phyloP scores from a whole-genome alignment of 2,113 vertebrate genomes.

The Sterrhoptilus dennistouni region DNA sequence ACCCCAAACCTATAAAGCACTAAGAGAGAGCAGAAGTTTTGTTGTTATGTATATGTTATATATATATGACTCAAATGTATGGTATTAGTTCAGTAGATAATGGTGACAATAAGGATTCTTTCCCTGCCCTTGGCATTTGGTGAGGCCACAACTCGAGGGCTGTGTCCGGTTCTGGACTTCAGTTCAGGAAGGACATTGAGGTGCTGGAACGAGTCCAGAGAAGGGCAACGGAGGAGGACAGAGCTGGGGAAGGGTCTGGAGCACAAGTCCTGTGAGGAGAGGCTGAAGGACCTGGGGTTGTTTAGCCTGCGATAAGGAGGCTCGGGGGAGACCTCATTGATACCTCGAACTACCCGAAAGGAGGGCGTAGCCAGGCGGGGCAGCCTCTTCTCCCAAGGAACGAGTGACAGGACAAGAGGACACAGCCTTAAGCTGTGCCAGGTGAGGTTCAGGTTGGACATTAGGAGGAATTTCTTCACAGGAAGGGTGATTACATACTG shows the following conservation, averaged over 20 bases:
- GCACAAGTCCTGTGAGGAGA: rapidly evolving
- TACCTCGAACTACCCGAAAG: neutral
- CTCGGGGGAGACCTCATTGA: neutral
- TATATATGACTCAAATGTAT: neutral
- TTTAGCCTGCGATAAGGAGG: neutral
- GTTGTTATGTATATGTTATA: neutral
- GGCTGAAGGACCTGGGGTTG: neutral
- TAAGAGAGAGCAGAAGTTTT: neutral
- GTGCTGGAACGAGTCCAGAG: rapidly evolving
- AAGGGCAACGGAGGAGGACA: rapidly evolving
- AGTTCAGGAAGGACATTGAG: neutral
- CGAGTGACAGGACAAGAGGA: neutral
- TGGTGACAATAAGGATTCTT: neutral
- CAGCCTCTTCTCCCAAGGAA: neutral
- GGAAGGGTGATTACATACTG: neutral
- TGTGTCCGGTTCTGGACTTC: neutral
- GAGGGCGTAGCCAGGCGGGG: neutral
- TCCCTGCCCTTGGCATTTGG: neutral
- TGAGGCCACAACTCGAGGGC: rapidly evolving
- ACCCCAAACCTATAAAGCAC: neutral
- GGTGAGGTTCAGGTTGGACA: neutral
- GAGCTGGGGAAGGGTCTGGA: neutral
- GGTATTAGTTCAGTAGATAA: neutral
- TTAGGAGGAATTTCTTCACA: neutral
- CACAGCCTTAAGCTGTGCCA: neutral